Base-by-base conservation (phyloP, 2,113 vertebrate genomes). In the Bostrychus sinensis region DNA sequence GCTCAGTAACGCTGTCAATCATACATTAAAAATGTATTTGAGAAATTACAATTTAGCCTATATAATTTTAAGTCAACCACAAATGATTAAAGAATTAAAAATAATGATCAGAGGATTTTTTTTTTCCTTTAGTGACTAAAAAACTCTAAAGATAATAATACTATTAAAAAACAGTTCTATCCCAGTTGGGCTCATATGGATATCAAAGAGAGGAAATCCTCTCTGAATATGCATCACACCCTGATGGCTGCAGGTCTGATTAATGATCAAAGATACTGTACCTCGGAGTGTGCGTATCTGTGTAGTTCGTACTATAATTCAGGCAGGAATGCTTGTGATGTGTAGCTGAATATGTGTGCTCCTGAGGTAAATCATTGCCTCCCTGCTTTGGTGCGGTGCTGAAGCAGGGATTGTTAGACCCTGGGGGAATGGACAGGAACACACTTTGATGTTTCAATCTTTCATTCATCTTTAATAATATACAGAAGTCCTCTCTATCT, bases 391-490 rank as follows among this genome's bases (percentile, higher is more conserved):
- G 19, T 53, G 26, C 12, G 55, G 34, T 62, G 5, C 48, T 14
- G 23, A 51, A 4, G 14, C 8, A 8, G 26, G 28, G 59, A 9
- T 25, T 34, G 43, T 55, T 20, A 25, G 46, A 70, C 72, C 77
- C 77, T 38, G 37, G 67, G 51, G 77, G 34, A 75, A 2, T 13
- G 0, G 34, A 61, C 36, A 53, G 62, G 38, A 43, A 37, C 22
- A 42, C n/a, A 36, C 80, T 82, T 79, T 79, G 72, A 86, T 77
- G 66, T 72, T 80, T 57, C 8, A 62, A 66, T 75, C 57, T 65
- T 72, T 80, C 59, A 80, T 80, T 70, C 32, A 60, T 80, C 59
- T 64, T 68, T 64, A 64, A 68, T 75, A 48, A 70, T 70, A 59
- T 34, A 30, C 56, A 59, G 10, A 56, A 48, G 66, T 41, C 28